Conservation (phyloP, 2,888 invertebrate genomes). For the Nemurella pictetii region DNA sequence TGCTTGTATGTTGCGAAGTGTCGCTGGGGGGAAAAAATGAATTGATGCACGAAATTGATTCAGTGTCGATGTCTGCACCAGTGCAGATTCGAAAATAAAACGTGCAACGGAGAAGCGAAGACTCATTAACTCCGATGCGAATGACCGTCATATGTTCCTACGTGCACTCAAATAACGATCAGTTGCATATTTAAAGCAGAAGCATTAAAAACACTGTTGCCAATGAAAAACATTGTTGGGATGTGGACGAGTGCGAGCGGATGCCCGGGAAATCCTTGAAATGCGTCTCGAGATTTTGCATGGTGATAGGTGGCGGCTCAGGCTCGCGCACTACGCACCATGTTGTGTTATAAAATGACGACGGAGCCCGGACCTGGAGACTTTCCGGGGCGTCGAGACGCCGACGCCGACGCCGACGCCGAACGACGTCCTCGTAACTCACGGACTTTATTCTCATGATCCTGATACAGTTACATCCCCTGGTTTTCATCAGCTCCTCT, state of each 20-base stretch:
- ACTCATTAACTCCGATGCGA: background rate
- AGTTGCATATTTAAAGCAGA: too few species aligned
- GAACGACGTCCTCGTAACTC: constrained; percentile 17
- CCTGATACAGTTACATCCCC: background rate
- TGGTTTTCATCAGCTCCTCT: constrained; percentile 21
- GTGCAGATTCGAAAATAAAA: background rate
- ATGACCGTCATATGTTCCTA: too few species aligned
- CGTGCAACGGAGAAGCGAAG: background rate
- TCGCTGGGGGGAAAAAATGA: background rate
- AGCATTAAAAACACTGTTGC: too few species aligned
- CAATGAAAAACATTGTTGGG: too few species aligned
- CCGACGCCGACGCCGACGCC: too few species aligned
- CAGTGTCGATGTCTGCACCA: background rate
- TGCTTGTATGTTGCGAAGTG: background rate
- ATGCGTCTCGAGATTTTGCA: background rate
- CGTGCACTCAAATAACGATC: too few species aligned
- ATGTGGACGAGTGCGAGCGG: too few species aligned
- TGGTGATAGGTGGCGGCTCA: too few species aligned
- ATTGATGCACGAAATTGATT: background rate
- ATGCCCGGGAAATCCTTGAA: background rate
- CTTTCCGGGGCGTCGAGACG: constrained; percentile 24
- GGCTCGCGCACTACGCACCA: background rate
- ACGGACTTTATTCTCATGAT: background rate
- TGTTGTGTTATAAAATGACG: background rate
- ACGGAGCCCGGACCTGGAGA: constrained; percentile 2